Conservation (phyloP, 2,888 invertebrate genomes). For the Baccha elongata region DNA sequence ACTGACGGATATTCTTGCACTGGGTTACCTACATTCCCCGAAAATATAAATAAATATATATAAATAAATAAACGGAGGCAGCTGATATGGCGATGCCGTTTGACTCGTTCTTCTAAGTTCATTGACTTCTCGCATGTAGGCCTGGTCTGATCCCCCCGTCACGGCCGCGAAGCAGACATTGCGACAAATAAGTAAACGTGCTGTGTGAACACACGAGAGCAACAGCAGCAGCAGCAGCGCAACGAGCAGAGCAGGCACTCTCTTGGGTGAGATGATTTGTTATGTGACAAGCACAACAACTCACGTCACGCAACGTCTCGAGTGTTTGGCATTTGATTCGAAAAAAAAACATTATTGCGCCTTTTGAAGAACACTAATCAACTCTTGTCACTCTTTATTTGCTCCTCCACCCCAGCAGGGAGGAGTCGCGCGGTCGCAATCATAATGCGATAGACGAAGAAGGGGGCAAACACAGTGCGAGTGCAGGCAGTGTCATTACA, state of each 20-base stretch:
- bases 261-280: conserved; percentile 35
- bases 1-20: conserved; percentile 68
- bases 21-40: conserved; percentile 76
- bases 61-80: conserved; percentile 70
- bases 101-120: conserved; percentile 71
- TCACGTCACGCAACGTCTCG: conserved; percentile 23
- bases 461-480: not conserved
- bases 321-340: conserved; percentile 53
- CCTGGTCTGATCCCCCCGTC: conserved; percentile 37
- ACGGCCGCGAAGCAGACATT: conserved; percentile 41
- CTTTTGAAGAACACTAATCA: conserved; percentile 39
- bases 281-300: conserved; percentile 50
- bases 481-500: conserved; percentile 51
- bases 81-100: conserved; percentile 60
- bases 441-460: conserved; percentile 16
- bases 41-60: conserved; percentile 71
- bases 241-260: not conserved
- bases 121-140: conserved; percentile 63
- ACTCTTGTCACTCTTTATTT: conserved; percentile 60
- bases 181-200: conserved; percentile 36
- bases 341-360: conserved; percentile 12
- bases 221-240: too few relatives aligned
- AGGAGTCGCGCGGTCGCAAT: conserved; percentile 9
- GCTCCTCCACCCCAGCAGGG: not conserved
- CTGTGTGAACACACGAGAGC: conserved; percentile 1